Base-by-base conservation (phyloP, 1,140 invertebrate species). In the Hirudo medicinalis region DNA sequence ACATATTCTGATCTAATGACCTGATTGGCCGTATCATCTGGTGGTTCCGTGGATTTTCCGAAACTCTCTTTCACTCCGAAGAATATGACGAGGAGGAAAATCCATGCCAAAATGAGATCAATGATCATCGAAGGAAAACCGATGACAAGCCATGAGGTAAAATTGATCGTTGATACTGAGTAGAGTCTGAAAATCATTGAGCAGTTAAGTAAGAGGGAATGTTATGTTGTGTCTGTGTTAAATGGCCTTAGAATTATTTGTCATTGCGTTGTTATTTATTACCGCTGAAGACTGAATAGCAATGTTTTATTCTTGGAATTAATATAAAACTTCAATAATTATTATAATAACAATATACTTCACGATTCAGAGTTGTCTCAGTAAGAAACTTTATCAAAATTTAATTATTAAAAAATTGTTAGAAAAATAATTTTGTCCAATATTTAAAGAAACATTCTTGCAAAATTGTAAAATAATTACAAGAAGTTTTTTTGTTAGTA, bases 121-220 rank as follows among this genome's bases (percentile, higher is more conserved):
- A 79, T 49, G 27, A 79, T 36, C 36, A 75, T 74, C 49, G 73
- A 71, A 0, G 79, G 79, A 54, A 80, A 71, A 15, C 77, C 76
- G 55, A 78, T 80, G 55, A 76, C 69, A 69, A 80, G 78, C 78
- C 78, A 80, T 0, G 72, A 73, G 27, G 69, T 70, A 53, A 73
- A 73, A 19, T 53, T 71, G 53, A 73, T 73, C 68, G 72, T 11
- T 67, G 72, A 53, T 75, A 70, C 43, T 25, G 25, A 22, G n/a
- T 68, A 32, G n/a, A 36, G n/a, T 13, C 40, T 36, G 29, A 27
- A 63, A 63, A 36, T 57, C 25, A n/a, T n/a, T 2, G 22, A 27
- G 11, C 3, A 25, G 13, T 63, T 32, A 25, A 63, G 1, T 15
- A 63, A 63, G 0, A 63, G 17, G 8, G 0, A 27, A 27, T 13